Conservation (phyloP, 2,113 vertebrate species). For the Corvus cornix region DNA sequence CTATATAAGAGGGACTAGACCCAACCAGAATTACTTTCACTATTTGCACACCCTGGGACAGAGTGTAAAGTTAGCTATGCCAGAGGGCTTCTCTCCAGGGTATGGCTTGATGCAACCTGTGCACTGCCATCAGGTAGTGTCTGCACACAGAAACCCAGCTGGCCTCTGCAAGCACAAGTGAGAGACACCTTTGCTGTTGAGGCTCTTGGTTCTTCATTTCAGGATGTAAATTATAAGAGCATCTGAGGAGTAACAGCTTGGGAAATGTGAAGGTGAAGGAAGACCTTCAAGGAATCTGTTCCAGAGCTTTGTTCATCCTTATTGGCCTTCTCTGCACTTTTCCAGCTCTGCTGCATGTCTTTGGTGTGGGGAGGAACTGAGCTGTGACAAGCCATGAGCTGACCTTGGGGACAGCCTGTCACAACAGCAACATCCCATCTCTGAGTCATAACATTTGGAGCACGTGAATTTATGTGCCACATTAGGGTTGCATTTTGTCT, state of each 20-base stretch:
- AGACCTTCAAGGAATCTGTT: background rate
- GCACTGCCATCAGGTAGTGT: background rate
- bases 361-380: rapidly evolving
- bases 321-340: background rate
- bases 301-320: background rate
- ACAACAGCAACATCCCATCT: background rate
- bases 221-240: rapidly evolving
- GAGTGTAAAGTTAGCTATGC: background rate
- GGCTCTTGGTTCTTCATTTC: background rate
- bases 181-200: background rate
- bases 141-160: background rate
- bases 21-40: background rate
- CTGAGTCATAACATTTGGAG: background rate
- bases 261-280: background rate
- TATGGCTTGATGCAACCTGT: background rate
- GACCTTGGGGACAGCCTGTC: background rate
- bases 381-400: background rate
- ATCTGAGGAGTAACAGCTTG: background rate
- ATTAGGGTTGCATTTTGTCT: background rate
- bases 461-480: background rate
- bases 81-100: rapidly evolving
- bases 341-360: background rate
- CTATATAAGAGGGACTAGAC: background rate
- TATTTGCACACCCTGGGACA: background rate
- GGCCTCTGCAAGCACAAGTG: rapidly evolving